A percentile compares a stretch with the other conserved stretches of the same genome.
These are phyloP conservation scores for Battus philenor DNA, from an alignment of 1,140 invertebrate species.

Conservation along the genomic window DNA sequence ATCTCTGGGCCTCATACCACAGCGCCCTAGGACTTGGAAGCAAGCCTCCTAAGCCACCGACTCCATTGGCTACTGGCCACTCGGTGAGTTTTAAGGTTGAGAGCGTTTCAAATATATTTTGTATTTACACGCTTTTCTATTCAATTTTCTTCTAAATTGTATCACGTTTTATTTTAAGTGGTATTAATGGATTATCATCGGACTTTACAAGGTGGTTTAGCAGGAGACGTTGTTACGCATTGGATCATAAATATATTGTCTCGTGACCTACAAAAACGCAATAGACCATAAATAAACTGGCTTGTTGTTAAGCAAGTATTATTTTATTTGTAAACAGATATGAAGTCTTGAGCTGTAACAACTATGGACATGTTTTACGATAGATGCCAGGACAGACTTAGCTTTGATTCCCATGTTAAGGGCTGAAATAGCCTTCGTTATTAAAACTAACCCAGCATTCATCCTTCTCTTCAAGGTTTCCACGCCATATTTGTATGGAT, in stretches of 20 bases:
- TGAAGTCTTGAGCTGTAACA: not conserved
- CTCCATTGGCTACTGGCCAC: conserved; percentile 80
- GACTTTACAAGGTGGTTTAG: not conserved
- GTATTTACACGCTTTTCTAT: not conserved
- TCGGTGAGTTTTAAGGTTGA: conserved; percentile 79
- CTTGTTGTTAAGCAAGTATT: too few relatives aligned
- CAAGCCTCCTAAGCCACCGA: conserved; percentile 76
- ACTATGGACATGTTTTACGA: not conserved
- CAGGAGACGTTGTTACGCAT: too few relatives aligned
- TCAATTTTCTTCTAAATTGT: not conserved
- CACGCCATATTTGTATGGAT: too few relatives aligned
- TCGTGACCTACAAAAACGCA: too few relatives aligned
- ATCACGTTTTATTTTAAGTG: too few relatives aligned
- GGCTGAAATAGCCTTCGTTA: too few relatives aligned
- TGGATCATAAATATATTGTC: too few relatives aligned
- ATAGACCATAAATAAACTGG: too few relatives aligned
- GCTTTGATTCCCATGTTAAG: too few relatives aligned
- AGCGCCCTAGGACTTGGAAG: conserved; percentile 79
- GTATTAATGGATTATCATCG: not conserved
- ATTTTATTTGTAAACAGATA: too few relatives aligned
- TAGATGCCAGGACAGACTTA: not conserved
- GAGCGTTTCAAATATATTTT: conserved; percentile 50
- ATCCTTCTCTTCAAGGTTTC: too few relatives aligned
- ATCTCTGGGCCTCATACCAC: conserved; percentile 87
- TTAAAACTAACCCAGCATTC: too few relatives aligned